Evolutionary conservation across 1,140 invertebrate species (phyloP), one percentile per base, ranked within the genome.

Genomic region (Nephotettix cincticeps): DNA sequence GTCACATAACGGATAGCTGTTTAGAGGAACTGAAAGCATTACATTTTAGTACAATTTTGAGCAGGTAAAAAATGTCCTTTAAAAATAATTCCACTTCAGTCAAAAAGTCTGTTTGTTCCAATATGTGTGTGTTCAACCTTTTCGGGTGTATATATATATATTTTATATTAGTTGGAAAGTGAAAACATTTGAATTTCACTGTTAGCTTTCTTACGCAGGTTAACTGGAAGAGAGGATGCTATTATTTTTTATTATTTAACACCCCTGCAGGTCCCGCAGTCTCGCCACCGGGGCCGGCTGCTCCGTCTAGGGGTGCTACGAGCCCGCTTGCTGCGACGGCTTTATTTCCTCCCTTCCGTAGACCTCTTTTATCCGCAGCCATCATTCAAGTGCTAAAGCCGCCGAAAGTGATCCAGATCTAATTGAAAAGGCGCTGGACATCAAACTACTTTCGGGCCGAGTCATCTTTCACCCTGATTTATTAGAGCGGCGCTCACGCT

Each of bases 391-490:
- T n/a, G 9, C 40, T n/a, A 43, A n/a, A 43, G 9, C n/a, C 47
- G 19, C 47, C 47, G 47, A 54, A 19, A 54, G 47, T 54, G 47
- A 21, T 54, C 47, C 47, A 54, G 47, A 54, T 54, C 47, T 54
- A 54, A 54, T 54, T 54, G 9, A 43, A 43, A 43, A n/a, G 9
- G 47, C 47, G 47, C 19, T 21, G 47, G 47, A 54, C 9, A 54
- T 54, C 11, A 6, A 54, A 21, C 47, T 19, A 54, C 23, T 54
- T 11, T 54, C 47, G 21, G 47, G 19, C 9, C 11, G 13, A 21
- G 23, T 54, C 47, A 54, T 54, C 13, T 54, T 54, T 54, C 47
- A 54, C 47, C 13, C 23, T 54, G 47, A 54, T 11, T 54, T 54
- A 54, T 54, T 21, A 21, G 19, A 19, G 4, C 19, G 9, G 6